phyloP scores from a whole-genome alignment of 2,797 vertebrate genomes.

The Pogoniulus pusillus region DNA sequence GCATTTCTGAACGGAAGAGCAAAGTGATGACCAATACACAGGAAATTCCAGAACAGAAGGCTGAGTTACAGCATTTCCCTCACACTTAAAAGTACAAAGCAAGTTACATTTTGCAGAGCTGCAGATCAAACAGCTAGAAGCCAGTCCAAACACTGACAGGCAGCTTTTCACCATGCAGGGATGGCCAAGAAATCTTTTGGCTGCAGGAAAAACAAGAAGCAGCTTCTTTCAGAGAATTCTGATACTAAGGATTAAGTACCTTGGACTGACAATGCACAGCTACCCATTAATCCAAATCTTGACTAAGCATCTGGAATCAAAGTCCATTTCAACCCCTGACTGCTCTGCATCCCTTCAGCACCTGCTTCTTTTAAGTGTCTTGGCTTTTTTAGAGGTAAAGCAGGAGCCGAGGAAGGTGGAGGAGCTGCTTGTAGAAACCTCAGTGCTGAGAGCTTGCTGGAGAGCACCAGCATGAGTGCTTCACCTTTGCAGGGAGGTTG shows the following conservation, averaged over 20 bases:
- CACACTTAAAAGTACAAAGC: slow-evolving; percentile 12
- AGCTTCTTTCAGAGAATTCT: slow-evolving; percentile 29
- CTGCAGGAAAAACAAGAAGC: slow-evolving; percentile 6
- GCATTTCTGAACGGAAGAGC: slow-evolving; percentile 47
- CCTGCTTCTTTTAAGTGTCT: not conserved
- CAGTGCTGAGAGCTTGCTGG: not conserved
- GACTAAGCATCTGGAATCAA: slow-evolving; percentile 4
- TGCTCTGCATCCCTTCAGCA: not conserved
- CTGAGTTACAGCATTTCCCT: slow-evolving; percentile 56
- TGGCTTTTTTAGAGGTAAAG: not conserved
- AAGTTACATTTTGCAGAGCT: slow-evolving; percentile 49
- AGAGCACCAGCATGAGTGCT: not conserved
- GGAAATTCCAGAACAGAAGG: slow-evolving; percentile 63
- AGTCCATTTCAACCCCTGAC: not conserved
- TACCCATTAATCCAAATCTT: slow-evolving; percentile 22
- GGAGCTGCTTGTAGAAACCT: not conserved
- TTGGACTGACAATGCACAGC: not conserved
- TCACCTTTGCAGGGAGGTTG: not conserved
- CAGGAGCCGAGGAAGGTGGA: not conserved
- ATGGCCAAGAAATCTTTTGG: slow-evolving; percentile 42
- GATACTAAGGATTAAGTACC: slow-evolving; percentile 20
- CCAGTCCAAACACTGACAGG: slow-evolving; percentile 41
- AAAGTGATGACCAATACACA: slow-evolving; percentile 48
- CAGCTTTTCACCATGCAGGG: not conserved
- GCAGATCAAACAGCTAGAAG: slow-evolving; percentile 47